These are phyloP conservation scores for Scalopus aquaticus DNA, from an alignment of 2,113 vertebrate genomes.

Conservation along the genomic window DNA sequence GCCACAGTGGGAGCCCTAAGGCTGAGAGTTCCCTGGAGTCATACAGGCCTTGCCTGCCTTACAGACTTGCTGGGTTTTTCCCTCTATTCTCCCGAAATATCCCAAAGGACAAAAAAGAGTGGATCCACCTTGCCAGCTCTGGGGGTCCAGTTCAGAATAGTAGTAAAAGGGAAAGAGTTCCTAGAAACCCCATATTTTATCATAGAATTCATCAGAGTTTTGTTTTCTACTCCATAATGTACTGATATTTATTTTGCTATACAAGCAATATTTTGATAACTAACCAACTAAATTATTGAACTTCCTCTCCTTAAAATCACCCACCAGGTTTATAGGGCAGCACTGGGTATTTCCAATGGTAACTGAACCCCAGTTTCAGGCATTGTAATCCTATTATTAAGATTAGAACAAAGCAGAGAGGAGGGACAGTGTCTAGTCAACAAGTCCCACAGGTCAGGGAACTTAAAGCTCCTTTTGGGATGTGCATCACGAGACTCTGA, in stretches of 20 bases:
- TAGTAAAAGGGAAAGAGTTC: not conserved
- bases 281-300: not conserved
- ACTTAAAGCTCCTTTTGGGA: not conserved
- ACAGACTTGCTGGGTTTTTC: not conserved
- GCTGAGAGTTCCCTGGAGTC: not conserved
- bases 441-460: not conserved
- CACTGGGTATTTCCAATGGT: not conserved
- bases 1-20: not conserved
- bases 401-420: not conserved
- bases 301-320: not conserved
- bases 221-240: conserved; percentile 16
- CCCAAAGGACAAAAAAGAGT: not conserved
- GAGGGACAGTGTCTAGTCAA: not conserved
- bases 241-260: conserved; percentile 26
- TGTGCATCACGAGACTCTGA: not conserved
- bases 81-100: not conserved
- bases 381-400: not conserved
- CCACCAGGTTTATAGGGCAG: not conserved
- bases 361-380: not conserved
- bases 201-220: conserved; percentile 1
- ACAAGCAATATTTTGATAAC: conserved; percentile 14
- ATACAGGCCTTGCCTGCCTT: not conserved
- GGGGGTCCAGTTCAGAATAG: not conserved
- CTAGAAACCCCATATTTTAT: not conserved
- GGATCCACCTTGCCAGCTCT: not conserved